phyloP scores from a whole-genome alignment of 2,888 invertebrate species.

The Dendrolimus houi region DNA sequence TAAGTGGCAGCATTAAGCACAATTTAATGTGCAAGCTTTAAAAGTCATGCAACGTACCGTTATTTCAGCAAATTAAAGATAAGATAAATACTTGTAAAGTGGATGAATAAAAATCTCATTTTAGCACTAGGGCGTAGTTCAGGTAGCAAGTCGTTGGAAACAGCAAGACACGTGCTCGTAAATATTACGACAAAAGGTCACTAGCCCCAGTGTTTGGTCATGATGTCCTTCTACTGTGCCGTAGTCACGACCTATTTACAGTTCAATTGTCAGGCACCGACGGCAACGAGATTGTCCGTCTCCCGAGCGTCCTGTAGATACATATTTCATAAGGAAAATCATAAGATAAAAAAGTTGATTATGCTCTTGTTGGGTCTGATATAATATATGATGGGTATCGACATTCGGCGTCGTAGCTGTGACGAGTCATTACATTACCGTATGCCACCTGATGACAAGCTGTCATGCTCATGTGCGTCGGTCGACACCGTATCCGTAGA shows the following conservation, averaged over 20 bases:
- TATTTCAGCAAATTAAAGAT: too few relatives aligned
- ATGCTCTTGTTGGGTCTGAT: too few relatives aligned
- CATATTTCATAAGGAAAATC: too few relatives aligned
- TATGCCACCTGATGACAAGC: constrained; percentile 8
- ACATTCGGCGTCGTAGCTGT: constrained; percentile 3
- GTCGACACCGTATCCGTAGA: constrained; percentile 33
- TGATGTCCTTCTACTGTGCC: constrained; percentile 54
- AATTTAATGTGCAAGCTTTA: too few relatives aligned
- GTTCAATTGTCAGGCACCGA: constrained; percentile 44
- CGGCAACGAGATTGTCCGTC: constrained; percentile 5
- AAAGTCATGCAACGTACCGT: too few relatives aligned
- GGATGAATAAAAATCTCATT: not conserved
- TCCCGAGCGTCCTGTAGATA: too few relatives aligned
- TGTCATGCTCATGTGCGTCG: constrained; percentile 28
- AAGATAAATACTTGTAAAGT: not conserved
- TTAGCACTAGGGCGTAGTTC: not conserved
- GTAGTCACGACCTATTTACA: constrained; percentile 67
- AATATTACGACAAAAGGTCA: constrained; percentile 53
- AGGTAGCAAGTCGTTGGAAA: too few relatives aligned
- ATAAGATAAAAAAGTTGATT: too few relatives aligned
- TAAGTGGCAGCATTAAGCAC: too few relatives aligned
- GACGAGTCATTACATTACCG: constrained; percentile 8
- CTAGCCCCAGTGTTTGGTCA: constrained; percentile 53
- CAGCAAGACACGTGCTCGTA: constrained; percentile 32
- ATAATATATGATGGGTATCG: not conserved